Base-by-base conservation (phyloP, 30 jellyfish, hydroid and myxozoan species). In the Clytia hemisphaerica region DNA sequence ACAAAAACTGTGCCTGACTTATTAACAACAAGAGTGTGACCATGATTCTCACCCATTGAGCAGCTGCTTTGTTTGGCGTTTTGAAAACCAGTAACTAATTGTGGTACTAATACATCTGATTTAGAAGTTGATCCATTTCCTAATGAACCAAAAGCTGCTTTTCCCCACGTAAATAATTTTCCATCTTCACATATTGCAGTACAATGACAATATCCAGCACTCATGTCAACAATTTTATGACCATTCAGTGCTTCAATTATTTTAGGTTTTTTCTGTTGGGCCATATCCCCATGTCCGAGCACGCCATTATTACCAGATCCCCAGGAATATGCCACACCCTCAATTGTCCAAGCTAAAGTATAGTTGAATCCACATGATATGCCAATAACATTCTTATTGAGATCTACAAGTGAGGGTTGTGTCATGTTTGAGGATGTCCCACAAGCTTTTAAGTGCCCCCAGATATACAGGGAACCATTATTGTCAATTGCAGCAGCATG, bases 131-230 rank as follows among this genome's bases (percentile, higher is more conserved):
- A 25, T 45, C 71, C 32, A 0, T 29, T 33, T 7, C 76, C 76
- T 18, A 62, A 42, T 1, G 73, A 64, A 62, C 66, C 37, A 37
- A 4, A 1, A 6, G 12, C 24, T 7, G 24, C 37, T 6, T 37
- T 33, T 12, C 76, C 76, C 72, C 76, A 62, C 26, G 36, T 42
- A 1, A 4, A 30, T 30, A 62, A 29, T 29, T 12, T 30, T 0
- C 76, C 76, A 33, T 1, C 76, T 30, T 62, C 61, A 21, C 67
- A 29, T 5, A 1, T 4, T n/a, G 66, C 76, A 1, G 71, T 66
- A 62, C 76, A 62, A 37, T 62, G 76, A 62, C 32, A 30, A 21
- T 30, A 21, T 9, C 76, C 76, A 1, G 76, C 66, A 62, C 76
- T 62, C 46, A 37, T 37, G 6, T 62, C 22, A 29, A 62, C 76